These are phyloP conservation scores for Erynnis tages DNA, from an alignment of 2,888 invertebrate species.

Conservation along the genomic window DNA sequence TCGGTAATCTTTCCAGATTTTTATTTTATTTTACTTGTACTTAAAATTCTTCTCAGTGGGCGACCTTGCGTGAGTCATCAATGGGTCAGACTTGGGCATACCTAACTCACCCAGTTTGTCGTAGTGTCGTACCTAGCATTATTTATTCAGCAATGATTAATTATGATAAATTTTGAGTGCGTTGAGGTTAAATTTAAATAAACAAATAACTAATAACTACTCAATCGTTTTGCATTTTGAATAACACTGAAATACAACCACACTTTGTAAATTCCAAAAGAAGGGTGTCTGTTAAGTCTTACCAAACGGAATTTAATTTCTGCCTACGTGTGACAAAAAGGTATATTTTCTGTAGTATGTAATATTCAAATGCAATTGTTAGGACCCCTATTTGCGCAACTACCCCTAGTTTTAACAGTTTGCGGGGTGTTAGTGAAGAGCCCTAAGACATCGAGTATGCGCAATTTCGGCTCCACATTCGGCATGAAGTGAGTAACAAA, in stretches of 20 bases:
- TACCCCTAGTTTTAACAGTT: constrained; percentile 26
- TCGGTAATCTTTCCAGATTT: no score
- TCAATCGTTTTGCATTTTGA: no score
- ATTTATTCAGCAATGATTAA: no score
- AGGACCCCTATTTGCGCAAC: constrained; percentile 27
- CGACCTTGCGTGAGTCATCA: no score
- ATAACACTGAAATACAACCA: background rate
- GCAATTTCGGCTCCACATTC: constrained; percentile 13
- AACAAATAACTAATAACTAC: no score
- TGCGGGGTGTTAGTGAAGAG: constrained; percentile 27
- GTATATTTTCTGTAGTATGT: constrained; percentile 28
- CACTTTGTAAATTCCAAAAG: background rate
- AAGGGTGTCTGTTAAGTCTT: background rate
- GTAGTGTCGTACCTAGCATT: no score
- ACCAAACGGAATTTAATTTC: constrained; percentile 20
- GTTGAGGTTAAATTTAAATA: no score
- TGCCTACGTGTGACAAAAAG: constrained; percentile 23
- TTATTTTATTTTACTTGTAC: no score
- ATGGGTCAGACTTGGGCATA: no score
- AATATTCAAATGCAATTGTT: constrained; percentile 28
- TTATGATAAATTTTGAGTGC: no score
- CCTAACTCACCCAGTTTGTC: no score
- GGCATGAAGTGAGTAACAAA: background rate
- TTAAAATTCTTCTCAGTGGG: no score
- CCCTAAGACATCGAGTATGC: constrained; percentile 26